A percentile compares a stretch with the other conserved stretches of the same genome.
Evolutionary conservation across 2,797 vertebrate genomes (phyloP).

Genomic region (Enoplosus armatus): DNA sequence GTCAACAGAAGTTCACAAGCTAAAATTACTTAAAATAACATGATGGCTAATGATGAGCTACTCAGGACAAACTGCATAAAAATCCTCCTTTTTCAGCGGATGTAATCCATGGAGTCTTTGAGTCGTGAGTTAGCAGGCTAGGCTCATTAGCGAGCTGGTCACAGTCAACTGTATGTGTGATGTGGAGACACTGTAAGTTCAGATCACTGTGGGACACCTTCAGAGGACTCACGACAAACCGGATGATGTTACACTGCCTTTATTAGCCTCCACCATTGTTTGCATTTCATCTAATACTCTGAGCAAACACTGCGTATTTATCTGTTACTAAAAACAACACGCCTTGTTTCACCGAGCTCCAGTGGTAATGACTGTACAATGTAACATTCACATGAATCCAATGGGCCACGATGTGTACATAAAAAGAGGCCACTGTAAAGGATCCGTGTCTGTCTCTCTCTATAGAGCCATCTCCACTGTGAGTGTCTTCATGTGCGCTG

Average conservation of each 20-base stretch:
- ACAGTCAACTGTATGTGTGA: too few relatives aligned
- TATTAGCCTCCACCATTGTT: neutral
- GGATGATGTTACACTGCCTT: conserved; percentile 1
- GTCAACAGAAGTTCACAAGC: neutral
- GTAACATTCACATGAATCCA: conserved; percentile 42
- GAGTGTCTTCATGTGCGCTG: conserved; percentile 46
- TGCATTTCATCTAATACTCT: conserved; percentile 11
- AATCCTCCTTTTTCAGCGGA: neutral
- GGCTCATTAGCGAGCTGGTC: neutral
- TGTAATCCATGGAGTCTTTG: too few relatives aligned
- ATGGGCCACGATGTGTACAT: conserved; percentile 30
- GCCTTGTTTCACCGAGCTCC: conserved; percentile 11
- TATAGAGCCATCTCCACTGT: conserved; percentile 45
- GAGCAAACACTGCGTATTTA: conserved; percentile 17
- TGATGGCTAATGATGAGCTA: neutral
- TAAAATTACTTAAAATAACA: neutral
- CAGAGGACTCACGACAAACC: neutral
- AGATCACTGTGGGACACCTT: too few relatives aligned
- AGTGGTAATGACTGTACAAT: conserved; percentile 44
- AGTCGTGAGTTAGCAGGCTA: neutral
- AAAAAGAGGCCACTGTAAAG: conserved; percentile 53
- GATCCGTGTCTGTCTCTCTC: conserved; percentile 32
- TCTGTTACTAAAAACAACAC: neutral
- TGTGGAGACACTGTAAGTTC: neutral
- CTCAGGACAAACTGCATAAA: too few relatives aligned